Conservation (phyloP, 2,797 vertebrate genomes). For the Myripristis murdjan region DNA sequence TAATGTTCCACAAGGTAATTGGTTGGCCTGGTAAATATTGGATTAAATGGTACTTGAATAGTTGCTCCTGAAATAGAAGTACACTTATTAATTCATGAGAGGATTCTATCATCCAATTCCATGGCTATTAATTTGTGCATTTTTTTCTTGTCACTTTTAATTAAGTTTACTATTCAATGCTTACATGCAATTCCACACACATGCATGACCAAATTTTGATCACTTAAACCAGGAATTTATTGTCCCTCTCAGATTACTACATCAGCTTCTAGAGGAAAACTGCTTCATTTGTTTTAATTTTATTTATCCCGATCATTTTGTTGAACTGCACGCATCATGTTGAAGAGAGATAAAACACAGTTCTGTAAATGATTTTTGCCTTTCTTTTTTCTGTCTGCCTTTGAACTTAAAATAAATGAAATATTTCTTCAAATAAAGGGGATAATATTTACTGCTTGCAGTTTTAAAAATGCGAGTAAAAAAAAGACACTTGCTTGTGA, state of each 20-base stretch:
- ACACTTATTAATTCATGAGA: slow-evolving; percentile 58
- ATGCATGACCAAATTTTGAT: slow-evolving; percentile 43
- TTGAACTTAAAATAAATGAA: slow-evolving; percentile 67
- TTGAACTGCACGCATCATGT: slow-evolving; percentile 24
- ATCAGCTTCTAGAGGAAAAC: not conserved
- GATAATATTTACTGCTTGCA: not conserved
- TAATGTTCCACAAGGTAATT: slow-evolving; percentile 70
- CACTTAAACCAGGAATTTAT: slow-evolving; percentile 45
- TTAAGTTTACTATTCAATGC: slow-evolving; percentile 49
- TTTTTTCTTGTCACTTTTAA: slow-evolving; percentile 58
- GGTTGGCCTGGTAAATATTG: slow-evolving; percentile 68
- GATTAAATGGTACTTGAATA: slow-evolving; percentile 72
- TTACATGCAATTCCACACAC: slow-evolving; percentile 36
- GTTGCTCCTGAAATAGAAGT: slow-evolving; percentile 73
- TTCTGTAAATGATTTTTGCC: slow-evolving; percentile 50
- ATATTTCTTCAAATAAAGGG: slow-evolving; percentile 61
- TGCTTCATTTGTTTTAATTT: slow-evolving; percentile 4
- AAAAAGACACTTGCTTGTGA: not conserved
- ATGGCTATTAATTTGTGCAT: slow-evolving; percentile 56
- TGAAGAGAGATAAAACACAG: slow-evolving; percentile 46
- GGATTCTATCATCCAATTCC: slow-evolving; percentile 69
- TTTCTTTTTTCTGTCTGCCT: slow-evolving; percentile 52
- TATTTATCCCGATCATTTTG: not conserved
- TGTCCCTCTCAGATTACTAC: slow-evolving; percentile 20
- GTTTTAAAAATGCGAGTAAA: slow-evolving; percentile 17